A percentile compares a stretch with the other conserved stretches of the same genome.
Conservation (phyloP, 2,113 vertebrate species). For the Hypocryptadius cinnamomeus region DNA sequence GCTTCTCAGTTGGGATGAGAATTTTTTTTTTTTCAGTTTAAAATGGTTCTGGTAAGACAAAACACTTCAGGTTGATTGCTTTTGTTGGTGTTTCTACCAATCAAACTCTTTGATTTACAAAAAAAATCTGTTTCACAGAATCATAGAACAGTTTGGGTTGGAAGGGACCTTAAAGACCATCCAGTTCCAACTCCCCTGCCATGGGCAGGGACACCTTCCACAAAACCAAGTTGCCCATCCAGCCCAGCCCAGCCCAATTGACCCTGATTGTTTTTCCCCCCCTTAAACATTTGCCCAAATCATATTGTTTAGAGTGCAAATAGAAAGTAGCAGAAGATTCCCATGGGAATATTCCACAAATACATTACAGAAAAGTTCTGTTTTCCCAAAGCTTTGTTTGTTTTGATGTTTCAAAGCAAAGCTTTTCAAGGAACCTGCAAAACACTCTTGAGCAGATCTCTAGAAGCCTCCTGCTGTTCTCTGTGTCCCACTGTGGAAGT, state of each 20-base stretch:
- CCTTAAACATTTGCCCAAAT: not conserved
- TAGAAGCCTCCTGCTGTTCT: not conserved
- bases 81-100: not conserved
- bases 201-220: not conserved
- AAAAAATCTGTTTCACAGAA: not conserved
- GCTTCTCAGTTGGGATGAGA: not conserved
- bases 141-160: not conserved
- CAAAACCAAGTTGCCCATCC: not conserved
- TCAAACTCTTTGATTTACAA: not conserved
- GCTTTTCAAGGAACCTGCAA: not conserved
- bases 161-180: not conserved
- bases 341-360: not conserved
- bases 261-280: not conserved
- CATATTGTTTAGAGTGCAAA: not conserved
- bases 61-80: accelerated
- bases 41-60: not conserved
- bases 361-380: not conserved
- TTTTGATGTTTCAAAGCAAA: not conserved
- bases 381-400: not conserved
- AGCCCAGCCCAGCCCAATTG: not conserved
- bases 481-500: not conserved
- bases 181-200: not conserved
- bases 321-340: not conserved
- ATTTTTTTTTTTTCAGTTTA: not conserved
- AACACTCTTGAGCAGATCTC: not conserved